A percentile compares a stretch with the other conserved stretches of the same genome.
Conservation (phyloP, 1,140 invertebrate genomes). For the Onthophagus taurus region DNA sequence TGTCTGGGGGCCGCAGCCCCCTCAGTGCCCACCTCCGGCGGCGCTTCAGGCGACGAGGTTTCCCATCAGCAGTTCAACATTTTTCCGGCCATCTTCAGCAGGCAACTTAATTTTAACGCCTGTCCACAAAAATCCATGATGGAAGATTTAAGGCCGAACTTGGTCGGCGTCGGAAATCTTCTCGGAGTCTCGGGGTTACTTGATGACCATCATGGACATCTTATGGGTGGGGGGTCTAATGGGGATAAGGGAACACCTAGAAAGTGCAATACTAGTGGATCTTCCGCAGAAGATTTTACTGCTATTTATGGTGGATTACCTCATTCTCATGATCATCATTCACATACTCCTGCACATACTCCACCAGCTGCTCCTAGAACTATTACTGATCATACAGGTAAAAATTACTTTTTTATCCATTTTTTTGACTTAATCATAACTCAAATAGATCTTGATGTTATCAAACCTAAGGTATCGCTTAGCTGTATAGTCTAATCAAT, state of each 20-base stretch:
- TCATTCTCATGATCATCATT: constrained; percentile 38
- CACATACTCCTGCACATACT: constrained; percentile 52
- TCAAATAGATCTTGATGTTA: no score
- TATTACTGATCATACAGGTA: constrained; percentile 50
- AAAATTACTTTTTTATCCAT: no score
- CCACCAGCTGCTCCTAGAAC: constrained; percentile 44
- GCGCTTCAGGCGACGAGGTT: constrained; percentile 43
- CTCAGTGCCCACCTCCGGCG: constrained; percentile 25
- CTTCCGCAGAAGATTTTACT: constrained; percentile 71
- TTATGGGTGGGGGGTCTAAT: constrained; percentile 40
- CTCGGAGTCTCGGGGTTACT: constrained; percentile 65
- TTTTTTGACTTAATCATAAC: constrained; percentile 4
- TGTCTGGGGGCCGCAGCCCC: constrained; percentile 37
- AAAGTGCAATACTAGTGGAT: constrained; percentile 65
- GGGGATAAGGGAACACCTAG: constrained; percentile 46
- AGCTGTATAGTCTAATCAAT: no score
- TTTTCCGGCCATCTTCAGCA: constrained; percentile 78
- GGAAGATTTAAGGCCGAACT: constrained; percentile 73
- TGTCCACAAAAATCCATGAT: constrained; percentile 68
- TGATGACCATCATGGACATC: constrained; percentile 63
- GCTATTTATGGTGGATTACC: constrained; percentile 56
- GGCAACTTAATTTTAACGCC: constrained; percentile 70
- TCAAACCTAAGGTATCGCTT: no score
- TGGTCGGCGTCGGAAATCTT: constrained; percentile 62
- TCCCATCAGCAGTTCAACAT: constrained; percentile 80